Evolutionary conservation across 2,888 invertebrate genomes (phyloP).

Genomic region (Caenorhabditis sinica): DNA sequence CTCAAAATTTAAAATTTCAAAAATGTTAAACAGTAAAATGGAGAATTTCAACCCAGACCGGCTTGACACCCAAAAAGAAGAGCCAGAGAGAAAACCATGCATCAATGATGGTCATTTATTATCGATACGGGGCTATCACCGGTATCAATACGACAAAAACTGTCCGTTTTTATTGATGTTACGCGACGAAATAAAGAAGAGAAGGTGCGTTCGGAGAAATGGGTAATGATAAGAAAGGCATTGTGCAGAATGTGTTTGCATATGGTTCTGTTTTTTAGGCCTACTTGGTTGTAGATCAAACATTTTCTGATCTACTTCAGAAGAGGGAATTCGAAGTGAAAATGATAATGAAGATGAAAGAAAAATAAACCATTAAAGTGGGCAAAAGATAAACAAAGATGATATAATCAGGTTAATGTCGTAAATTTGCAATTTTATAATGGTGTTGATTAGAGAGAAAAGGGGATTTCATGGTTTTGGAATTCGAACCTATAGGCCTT

Average conservation of each 20-base stretch:
- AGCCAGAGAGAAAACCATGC: neutral
- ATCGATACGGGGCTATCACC: slow-evolving; percentile 21
- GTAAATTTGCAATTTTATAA: slow-evolving; percentile 14
- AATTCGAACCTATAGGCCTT: neutral
- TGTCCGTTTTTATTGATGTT: slow-evolving; percentile 42
- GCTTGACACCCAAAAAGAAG: neutral
- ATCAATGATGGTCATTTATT: neutral
- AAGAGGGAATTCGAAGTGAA: neutral
- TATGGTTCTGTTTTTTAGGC: neutral
- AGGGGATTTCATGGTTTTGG: neutral
- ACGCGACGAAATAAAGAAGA: slow-evolving; percentile 40
- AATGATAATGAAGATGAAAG: neutral
- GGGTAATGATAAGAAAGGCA: slow-evolving; percentile 34
- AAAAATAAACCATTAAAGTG: neutral
- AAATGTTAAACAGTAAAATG: neutral
- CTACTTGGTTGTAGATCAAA: too few species aligned
- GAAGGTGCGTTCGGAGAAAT: slow-evolving; percentile 46
- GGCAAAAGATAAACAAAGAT: neutral
- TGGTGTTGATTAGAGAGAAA: slow-evolving; percentile 2
- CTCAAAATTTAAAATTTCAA: neutral
- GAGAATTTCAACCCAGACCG: neutral
- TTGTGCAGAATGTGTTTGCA: slow-evolving; percentile 41
- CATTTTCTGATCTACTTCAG: too few species aligned
- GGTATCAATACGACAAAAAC: slow-evolving; percentile 13
- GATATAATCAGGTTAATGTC: slow-evolving; percentile 28